Conservation (phyloP, 2,888 invertebrate genomes). For the Ichneumoninae sp. region DNA sequence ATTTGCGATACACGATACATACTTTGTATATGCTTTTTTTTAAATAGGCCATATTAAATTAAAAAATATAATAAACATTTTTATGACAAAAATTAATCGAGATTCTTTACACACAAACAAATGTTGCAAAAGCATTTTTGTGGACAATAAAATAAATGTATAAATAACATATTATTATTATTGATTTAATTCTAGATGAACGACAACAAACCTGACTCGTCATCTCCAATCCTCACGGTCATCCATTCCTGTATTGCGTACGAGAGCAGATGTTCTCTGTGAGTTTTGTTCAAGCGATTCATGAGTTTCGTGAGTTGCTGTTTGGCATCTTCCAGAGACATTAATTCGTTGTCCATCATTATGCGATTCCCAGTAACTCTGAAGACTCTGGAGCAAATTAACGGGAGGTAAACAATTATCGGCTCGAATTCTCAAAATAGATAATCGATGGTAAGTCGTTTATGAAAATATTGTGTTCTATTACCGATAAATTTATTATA, state of each 20-base stretch:
- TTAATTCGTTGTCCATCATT: slow-evolving; percentile 57
- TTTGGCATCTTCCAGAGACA: slow-evolving; percentile 69
- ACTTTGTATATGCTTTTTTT: not conserved
- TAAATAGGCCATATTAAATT: not conserved
- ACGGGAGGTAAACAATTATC: slow-evolving; percentile 41
- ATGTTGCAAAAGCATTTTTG: not conserved
- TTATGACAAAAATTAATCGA: not conserved
- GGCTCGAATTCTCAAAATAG: slow-evolving; percentile 16
- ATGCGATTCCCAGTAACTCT: not conserved
- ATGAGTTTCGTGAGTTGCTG: slow-evolving; percentile 67
- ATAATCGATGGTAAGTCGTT: slow-evolving; percentile 35
- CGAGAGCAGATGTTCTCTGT: slow-evolving; percentile 68
- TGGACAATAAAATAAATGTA: not conserved
- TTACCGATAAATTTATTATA: not conserved
- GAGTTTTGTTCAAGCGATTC: slow-evolving; percentile 59
- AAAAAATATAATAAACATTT: not conserved
- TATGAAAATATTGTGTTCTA: not conserved
- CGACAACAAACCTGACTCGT: slow-evolving; percentile 51
- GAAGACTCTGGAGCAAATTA: not conserved
- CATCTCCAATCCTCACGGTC: slow-evolving; percentile 54
- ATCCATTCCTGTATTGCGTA: slow-evolving; percentile 70
- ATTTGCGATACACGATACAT: not conserved
- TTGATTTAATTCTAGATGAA: not conserved
- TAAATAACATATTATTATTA: not conserved
- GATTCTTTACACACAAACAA: slow-evolving; percentile 16